These are phyloP conservation scores for Amblyjoppa fuscipennis DNA, from an alignment of 2,888 invertebrate species.

Conservation along the genomic window DNA sequence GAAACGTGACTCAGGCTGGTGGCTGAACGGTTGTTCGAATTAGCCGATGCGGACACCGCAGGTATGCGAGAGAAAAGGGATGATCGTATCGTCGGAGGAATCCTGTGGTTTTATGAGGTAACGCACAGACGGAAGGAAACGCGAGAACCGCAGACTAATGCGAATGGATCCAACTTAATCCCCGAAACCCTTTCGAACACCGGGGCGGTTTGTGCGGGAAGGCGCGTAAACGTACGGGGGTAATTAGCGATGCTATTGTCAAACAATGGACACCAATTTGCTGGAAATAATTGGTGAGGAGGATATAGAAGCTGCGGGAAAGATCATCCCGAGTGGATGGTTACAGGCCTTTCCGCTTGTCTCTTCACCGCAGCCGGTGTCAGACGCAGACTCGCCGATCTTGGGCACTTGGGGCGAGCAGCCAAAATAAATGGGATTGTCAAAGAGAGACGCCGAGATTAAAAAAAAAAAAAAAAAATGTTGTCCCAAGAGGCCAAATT, in stretches of 20 bases:
- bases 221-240: conserved; percentile 26
- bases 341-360: conserved; percentile 30
- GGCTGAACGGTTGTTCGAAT: not conserved
- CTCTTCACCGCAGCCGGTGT: conserved; percentile 28
- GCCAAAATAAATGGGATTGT: not conserved
- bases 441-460: not conserved
- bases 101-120: conserved; percentile 9
- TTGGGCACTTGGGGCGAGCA: conserved; percentile 10
- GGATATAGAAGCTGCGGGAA: conserved; percentile 15
- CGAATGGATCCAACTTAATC: conserved; percentile 78
- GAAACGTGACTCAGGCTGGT: not conserved
- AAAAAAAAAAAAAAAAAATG: not conserved
- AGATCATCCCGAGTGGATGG: conserved; percentile 22
- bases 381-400: conserved; percentile 55
- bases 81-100: conserved; percentile 32
- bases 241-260: conserved; percentile 51
- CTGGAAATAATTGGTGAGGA: conserved; percentile 40
- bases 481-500: not conserved
- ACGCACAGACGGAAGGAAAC: conserved; percentile 14
- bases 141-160: conserved; percentile 76
- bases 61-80: not conserved
- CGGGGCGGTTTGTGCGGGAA: conserved; percentile 60
- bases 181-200: conserved; percentile 76
- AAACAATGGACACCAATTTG: conserved; percentile 58
- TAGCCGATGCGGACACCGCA: not conserved